phyloP scores from a whole-genome alignment of 1,140 invertebrate species.

The Cherax quadricarinatus region DNA sequence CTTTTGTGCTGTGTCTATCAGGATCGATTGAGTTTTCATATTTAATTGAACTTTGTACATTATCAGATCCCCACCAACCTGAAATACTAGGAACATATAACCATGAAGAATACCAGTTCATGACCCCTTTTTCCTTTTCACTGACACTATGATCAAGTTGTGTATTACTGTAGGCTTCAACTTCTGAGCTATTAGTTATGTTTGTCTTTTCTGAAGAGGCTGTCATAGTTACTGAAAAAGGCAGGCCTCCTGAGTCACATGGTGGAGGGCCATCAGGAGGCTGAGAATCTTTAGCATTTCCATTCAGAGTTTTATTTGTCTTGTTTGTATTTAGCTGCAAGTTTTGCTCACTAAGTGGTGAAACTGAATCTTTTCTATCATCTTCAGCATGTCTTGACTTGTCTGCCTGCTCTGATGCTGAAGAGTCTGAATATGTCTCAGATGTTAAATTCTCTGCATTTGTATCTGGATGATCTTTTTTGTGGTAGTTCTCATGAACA shows the following conservation, averaged over 20 bases:
- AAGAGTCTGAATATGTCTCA: not conserved
- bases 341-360: not conserved
- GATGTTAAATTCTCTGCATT: not conserved
- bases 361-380: not conserved
- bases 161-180: not conserved
- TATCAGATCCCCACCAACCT: not conserved
- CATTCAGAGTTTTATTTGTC: not conserved
- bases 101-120: constrained; percentile 7
- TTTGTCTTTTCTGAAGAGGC: not conserved
- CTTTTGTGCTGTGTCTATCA: not conserved
- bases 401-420: not conserved
- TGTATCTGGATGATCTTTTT: not conserved
- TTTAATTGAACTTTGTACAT: not conserved
- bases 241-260: not conserved
- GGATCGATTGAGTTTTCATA: not conserved
- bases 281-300: not conserved
- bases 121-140: not conserved
- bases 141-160: not conserved
- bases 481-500: not conserved
- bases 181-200: not conserved
- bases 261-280: constrained; percentile 45
- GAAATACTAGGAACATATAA: constrained; percentile 20
- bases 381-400: not conserved
- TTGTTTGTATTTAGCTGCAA: not conserved
- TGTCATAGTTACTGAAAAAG: not conserved